Percentiles rank a stretch among this genome's conserved stretches.
These are phyloP conservation scores for Pteromalus puparum DNA, from an alignment of 1,140 invertebrate genomes.

Conservation along the genomic window DNA sequence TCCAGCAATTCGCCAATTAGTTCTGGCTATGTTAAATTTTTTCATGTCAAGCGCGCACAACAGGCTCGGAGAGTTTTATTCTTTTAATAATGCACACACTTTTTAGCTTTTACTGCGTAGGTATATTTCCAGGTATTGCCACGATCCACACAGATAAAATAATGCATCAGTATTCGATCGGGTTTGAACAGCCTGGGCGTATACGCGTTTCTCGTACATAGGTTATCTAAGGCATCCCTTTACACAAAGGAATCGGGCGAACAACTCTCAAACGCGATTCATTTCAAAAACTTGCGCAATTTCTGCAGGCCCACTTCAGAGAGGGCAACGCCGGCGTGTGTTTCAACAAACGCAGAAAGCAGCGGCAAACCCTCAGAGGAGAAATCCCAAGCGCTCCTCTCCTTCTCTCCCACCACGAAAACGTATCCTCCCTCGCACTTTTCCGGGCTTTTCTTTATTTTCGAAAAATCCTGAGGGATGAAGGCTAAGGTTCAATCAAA, in stretches of 20 bases:
- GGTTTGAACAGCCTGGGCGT: neutral
- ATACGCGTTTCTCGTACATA: neutral
- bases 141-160: too few relatives aligned
- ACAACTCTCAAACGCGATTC: neutral
- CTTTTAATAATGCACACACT: too few relatives aligned
- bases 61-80: too few relatives aligned
- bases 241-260: neutral
- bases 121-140: too few relatives aligned
- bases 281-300: constrained; percentile 32
- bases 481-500: constrained; percentile 46
- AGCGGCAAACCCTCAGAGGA: neutral
- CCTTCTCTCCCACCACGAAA: neutral
- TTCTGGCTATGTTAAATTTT: too few relatives aligned
- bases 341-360: neutral
- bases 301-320: neutral
- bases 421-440: constrained; percentile 14
- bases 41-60: too few relatives aligned
- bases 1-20: too few relatives aligned
- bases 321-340: neutral
- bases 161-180: too few relatives aligned
- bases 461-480: constrained; percentile 44
- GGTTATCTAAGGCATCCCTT: neutral
- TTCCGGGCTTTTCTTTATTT: constrained; percentile 44
- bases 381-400: neutral
- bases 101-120: too few relatives aligned